Evolutionary conservation across 2,113 vertebrate genomes (phyloP).

Genomic region (Cyrtonyx montezumae): DNA sequence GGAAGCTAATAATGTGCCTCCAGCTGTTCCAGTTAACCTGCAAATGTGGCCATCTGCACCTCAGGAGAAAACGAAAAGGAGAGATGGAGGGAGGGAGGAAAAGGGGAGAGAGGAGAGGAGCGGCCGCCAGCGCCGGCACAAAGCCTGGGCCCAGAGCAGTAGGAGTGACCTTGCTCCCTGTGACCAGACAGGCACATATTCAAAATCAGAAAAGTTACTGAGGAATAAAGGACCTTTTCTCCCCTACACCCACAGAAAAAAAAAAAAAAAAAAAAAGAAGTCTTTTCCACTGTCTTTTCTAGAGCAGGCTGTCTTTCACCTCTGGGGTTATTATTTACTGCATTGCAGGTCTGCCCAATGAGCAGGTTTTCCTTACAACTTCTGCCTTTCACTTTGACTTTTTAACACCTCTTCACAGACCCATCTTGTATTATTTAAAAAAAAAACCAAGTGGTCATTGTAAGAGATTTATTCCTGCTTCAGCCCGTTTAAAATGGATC

Average conservation of each 20-base stretch:
- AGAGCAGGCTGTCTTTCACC: slow-evolving; percentile 47
- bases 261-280: no score
- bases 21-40: slow-evolving; percentile 99
- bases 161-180: slow-evolving; percentile 87
- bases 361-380: slow-evolving; percentile 60
- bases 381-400: slow-evolving; percentile 55
- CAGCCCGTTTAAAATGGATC: slow-evolving; percentile 50
- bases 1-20: slow-evolving; percentile 99
- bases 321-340: slow-evolving; percentile 68
- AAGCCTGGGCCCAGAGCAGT: slow-evolving; percentile 69
- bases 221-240: slow-evolving; percentile 54
- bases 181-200: slow-evolving; percentile 36
- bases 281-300: slow-evolving; percentile 21
- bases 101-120: slow-evolving; percentile 48
- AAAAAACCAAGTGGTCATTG: slow-evolving; percentile 35
- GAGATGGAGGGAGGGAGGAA: slow-evolving; percentile 71
- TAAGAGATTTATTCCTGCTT: slow-evolving; percentile 54
- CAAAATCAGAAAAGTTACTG: slow-evolving; percentile 52
- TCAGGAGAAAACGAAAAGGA: slow-evolving; percentile 85
- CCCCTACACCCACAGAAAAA: neutral
- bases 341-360: slow-evolving; percentile 54
- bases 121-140: slow-evolving; percentile 68
- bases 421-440: slow-evolving; percentile 25
- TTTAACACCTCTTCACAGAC: slow-evolving; percentile 62
- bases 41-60: slow-evolving; percentile 99